A percentile compares a stretch with the other conserved stretches of the same genome.
These are phyloP conservation scores for Ellobium chinense DNA, from an alignment of 2,888 invertebrate genomes.

Conservation along the genomic window DNA sequence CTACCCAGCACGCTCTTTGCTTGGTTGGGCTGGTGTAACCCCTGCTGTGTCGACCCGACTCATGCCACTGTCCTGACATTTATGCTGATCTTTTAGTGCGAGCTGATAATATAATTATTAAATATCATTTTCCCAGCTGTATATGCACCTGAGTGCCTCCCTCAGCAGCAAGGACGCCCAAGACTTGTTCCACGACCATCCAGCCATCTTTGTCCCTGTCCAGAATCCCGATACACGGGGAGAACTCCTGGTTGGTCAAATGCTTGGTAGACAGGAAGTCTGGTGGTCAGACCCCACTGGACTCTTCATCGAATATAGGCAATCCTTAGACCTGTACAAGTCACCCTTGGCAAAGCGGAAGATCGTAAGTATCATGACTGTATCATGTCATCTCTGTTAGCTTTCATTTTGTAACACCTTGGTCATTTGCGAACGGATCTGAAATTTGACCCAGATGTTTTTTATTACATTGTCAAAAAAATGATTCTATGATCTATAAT, in stretches of 20 bases:
- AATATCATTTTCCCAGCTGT: slow-evolving; percentile 55
- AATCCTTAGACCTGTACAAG: slow-evolving; percentile 59
- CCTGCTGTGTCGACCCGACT: too few species aligned
- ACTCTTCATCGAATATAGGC: slow-evolving; percentile 66
- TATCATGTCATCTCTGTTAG: too few species aligned
- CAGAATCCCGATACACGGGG: neutral
- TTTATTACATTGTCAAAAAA: too few species aligned
- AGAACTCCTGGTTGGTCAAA: slow-evolving; percentile 56
- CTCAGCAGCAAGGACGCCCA: slow-evolving; percentile 64
- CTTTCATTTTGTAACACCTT: too few species aligned
- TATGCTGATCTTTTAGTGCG: neutral
- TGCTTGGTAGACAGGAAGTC: slow-evolving; percentile 67
- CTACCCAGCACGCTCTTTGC: too few species aligned
- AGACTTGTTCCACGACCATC: slow-evolving; percentile 64
- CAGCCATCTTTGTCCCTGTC: slow-evolving; percentile 70
- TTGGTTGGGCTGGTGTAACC: neutral
- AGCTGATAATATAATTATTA: neutral
- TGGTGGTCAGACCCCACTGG: slow-evolving; percentile 73
- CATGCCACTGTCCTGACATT: neutral
- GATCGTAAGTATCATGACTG: too few species aligned
- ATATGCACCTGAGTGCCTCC: slow-evolving; percentile 64
- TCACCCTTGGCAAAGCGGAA: slow-evolving; percentile 59
- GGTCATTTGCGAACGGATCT: too few species aligned
- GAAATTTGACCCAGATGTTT: too few species aligned
- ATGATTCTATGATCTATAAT: too few species aligned